A percentile compares a stretch with the other conserved stretches of the same genome.
phyloP scores from a whole-genome alignment of 2,113 vertebrate species.

The Bucco capensis region DNA sequence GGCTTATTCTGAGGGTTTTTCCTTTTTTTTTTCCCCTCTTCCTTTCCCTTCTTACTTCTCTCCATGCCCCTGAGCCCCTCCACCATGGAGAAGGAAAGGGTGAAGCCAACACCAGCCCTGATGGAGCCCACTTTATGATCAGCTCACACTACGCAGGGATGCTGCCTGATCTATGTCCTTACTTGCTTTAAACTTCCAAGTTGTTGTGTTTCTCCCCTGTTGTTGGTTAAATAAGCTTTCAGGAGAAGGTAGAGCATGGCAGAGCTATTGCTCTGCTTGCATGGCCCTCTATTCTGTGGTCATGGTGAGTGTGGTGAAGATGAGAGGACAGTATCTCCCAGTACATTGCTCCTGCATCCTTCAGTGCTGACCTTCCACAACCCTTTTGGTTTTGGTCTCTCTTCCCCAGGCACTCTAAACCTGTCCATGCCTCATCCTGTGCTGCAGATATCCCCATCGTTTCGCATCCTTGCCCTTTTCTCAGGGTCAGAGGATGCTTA shows the following conservation, averaged over 20 bases:
- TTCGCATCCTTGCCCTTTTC: neutral
- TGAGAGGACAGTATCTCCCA: neutral
- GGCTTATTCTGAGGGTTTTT: accelerated
- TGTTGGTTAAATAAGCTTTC: neutral
- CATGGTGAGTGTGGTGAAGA: accelerated
- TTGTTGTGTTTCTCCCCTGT: neutral
- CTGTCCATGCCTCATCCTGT: accelerated
- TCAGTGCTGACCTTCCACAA: neutral
- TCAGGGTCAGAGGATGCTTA: neutral
- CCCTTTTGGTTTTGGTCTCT: neutral
- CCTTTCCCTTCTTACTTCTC: too few species aligned
- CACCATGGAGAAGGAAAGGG: neutral
- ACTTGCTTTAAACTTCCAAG: neutral
- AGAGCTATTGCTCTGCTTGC: accelerated
- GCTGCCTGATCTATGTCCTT: neutral
- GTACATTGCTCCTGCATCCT: neutral
- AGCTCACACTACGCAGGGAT: neutral
- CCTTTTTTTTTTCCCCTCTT: neutral
- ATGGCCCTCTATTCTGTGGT: accelerated
- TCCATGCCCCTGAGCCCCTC: neutral
- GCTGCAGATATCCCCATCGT: accelerated
- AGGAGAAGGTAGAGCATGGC: accelerated
- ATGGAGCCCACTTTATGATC: accelerated
- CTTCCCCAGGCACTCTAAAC: neutral
- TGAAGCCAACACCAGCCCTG: neutral